Base-by-base conservation (phyloP, 2,113 vertebrate species). In the Egretta garzetta region DNA sequence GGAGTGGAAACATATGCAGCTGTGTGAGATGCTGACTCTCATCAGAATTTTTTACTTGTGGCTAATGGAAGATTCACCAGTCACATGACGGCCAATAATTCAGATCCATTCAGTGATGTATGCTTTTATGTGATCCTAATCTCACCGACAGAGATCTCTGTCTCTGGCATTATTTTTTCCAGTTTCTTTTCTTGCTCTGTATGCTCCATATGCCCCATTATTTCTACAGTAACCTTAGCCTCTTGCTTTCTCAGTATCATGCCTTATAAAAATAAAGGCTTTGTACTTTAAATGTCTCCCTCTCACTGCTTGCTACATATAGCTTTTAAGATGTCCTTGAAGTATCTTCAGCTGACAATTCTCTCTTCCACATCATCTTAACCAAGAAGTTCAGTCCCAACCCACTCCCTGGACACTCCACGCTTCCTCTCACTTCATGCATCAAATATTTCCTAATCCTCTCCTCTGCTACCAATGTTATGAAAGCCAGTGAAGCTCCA, bases 351-450 rank as follows among this genome's bases (percentile, higher is more conserved):
- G 4, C 30, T 68, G 52, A 79, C 30, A 85, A 18, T 64, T 87
- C 9, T 80, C 19, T 39, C 68, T 89, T 90, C n/a, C 43, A 63
- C 30, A 43, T 86, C 11, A 62, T 22, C 59, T 66, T 90, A 23
- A 60, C 43, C 43, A 49, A 4, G 27, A 72, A 72, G 20, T 70
- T 94, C 56, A 76, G 35, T 58, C 30, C 19, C 49, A 87, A 10
- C 35, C 45, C 74, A 72, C 53, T 50, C 73, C 49, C 59, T 45
- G 62, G 85, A 73, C 32, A 49, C 53, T 89, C 39, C 28, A 59
- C 2, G 8, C 45, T 82, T 91, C 74, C 84, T 88, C 70, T 91
- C 87, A 75, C 60, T 96, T 96, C 35, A 92, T 68, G 66, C 49
- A 80, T 85, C 49, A 87, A 68, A 7, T 70, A 87, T 62, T 93